Conservation (phyloP, 2,797 vertebrate genomes). For the Sorex maritimensis region DNA sequence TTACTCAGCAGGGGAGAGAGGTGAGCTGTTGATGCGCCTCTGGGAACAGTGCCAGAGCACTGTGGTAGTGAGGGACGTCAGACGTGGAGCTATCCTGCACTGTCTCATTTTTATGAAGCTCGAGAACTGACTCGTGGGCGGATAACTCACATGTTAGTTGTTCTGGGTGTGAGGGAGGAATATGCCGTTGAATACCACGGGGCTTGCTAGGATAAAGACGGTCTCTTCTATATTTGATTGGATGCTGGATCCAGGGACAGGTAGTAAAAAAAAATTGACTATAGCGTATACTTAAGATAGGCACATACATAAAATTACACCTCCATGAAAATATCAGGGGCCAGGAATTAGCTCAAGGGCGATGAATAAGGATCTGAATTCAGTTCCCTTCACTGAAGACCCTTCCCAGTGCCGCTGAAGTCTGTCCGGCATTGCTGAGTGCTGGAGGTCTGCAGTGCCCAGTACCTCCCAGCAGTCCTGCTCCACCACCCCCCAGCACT, state of each 20-base stretch:
- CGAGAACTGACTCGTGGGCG: neutral
- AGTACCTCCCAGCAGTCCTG: too few species aligned
- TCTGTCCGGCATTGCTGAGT: too few species aligned
- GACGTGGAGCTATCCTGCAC: too few species aligned
- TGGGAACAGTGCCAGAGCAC: neutral
- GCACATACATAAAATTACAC: slow-evolving; percentile 26
- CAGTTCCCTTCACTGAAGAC: too few species aligned
- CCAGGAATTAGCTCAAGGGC: too few species aligned
- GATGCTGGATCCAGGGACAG: neutral
- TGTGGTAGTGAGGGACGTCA: neutral
- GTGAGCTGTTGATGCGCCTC: neutral
- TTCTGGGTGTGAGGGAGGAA: neutral
- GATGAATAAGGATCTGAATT: too few species aligned
- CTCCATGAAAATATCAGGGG: slow-evolving; percentile 54
- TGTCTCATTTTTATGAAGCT: neutral
- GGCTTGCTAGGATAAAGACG: neutral
- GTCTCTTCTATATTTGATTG: neutral
- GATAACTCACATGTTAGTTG: neutral
- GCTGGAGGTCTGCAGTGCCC: too few species aligned
- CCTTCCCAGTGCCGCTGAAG: too few species aligned
- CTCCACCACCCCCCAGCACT: too few species aligned
- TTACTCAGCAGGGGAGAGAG: neutral
- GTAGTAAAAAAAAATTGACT: slow-evolving; percentile 22
- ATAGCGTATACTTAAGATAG: neutral
- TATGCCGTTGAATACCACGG: neutral